Evolutionary conservation across 2,888 invertebrate genomes (phyloP).

Genomic region (Erebia ligea): DNA sequence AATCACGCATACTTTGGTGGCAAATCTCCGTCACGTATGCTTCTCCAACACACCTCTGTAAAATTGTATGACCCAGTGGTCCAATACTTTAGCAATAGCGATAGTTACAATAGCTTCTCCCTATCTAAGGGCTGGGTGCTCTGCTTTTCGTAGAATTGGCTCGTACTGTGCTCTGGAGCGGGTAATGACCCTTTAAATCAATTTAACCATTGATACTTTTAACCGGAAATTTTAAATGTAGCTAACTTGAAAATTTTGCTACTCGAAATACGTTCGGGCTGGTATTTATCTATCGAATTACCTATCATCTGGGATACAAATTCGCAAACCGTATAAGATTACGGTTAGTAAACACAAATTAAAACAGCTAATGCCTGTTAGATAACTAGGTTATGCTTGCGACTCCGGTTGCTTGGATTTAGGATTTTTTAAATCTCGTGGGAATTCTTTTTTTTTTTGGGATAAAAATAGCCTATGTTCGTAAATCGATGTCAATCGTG

Average conservation of each 20-base stretch:
- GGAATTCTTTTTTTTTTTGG: too few species aligned
- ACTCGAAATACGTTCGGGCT: background rate
- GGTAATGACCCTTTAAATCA: slow-evolving; percentile 38
- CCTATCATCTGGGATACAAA: background rate
- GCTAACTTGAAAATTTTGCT: slow-evolving; percentile 21
- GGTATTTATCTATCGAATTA: background rate
- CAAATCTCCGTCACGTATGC: too few species aligned
- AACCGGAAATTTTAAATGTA: slow-evolving; percentile 27
- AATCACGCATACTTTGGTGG: too few species aligned
- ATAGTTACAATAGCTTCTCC: background rate
- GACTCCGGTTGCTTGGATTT: too few species aligned
- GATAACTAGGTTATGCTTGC: too few species aligned
- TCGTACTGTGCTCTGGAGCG: slow-evolving; percentile 21
- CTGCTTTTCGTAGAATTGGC: slow-evolving; percentile 27
- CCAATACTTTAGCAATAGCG: background rate
- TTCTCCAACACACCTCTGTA: background rate
- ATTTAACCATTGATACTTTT: slow-evolving; percentile 37
- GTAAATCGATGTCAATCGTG: too few species aligned
- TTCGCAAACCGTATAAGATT: background rate
- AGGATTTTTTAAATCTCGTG: too few species aligned
- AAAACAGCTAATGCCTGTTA: too few species aligned
- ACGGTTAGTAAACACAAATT: background rate
- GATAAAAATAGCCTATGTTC: too few species aligned
- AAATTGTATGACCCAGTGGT: background rate
- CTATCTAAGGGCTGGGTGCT: background rate